phyloP scores from a whole-genome alignment of 2,797 vertebrate species.

The Avahi laniger region DNA sequence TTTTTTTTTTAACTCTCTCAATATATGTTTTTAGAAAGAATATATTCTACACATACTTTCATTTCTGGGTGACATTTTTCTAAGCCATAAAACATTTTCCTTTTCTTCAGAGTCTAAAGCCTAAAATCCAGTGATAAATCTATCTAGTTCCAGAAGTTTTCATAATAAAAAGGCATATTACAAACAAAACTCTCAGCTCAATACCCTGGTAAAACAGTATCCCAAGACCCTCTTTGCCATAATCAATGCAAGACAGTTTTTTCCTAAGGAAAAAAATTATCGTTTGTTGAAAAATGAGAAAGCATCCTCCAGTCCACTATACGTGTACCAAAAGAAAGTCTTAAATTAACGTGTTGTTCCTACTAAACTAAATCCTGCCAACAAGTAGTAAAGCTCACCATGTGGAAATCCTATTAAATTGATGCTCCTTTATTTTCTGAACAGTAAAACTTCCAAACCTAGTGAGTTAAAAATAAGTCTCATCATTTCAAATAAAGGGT shows the following conservation, averaged over 20 bases:
- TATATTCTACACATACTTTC: background rate
- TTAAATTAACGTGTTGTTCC: background rate
- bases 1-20: background rate
- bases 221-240: background rate
- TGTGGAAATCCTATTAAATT: background rate
- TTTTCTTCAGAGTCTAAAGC: background rate
- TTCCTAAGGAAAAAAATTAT: background rate
- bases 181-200: slow-evolving; percentile 13
- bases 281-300: slow-evolving; percentile 5
- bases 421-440: background rate
- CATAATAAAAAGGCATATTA: background rate
- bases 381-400: background rate
- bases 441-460: background rate
- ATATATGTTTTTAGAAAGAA: background rate
- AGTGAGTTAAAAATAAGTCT: slow-evolving; percentile 18
- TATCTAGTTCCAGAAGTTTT: background rate
- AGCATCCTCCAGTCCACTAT: background rate
- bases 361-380: background rate
- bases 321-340: background rate
- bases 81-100: background rate
- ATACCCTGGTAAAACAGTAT: background rate
- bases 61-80: background rate
- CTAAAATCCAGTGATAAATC: background rate
- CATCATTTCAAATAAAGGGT: background rate
- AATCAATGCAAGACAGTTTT: background rate